A percentile compares a stretch with the other conserved stretches of the same genome.
Conservation (phyloP, 2,113 vertebrate species). For the Vulpes ferrilata region DNA sequence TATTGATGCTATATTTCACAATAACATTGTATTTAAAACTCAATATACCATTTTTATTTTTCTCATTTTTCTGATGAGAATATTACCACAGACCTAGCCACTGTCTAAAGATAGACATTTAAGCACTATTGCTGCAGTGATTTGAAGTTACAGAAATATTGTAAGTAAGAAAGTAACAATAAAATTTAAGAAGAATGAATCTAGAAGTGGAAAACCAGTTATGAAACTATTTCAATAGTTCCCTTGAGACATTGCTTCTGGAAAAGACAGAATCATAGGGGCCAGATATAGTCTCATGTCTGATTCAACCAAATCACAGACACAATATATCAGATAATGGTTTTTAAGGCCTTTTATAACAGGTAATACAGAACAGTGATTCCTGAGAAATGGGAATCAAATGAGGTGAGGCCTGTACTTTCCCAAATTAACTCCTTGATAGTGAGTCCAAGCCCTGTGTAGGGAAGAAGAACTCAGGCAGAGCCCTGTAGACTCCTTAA, state of each 20-base stretch:
- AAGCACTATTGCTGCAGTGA: not conserved
- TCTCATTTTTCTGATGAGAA: not conserved
- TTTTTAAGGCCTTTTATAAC: not conserved
- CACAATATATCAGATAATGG: not conserved
- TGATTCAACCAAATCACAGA: not conserved
- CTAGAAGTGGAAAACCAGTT: not conserved
- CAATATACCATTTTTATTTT: constrained; percentile 2
- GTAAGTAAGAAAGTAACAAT: constrained; percentile 12
- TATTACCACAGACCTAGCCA: not conserved
- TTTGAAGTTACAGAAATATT: not conserved
- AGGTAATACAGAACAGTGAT: not conserved
- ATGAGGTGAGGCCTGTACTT: not conserved
- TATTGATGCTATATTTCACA: not conserved
- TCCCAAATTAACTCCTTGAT: not conserved
- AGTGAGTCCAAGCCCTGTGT: not conserved
- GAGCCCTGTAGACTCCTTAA: not conserved
- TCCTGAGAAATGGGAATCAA: not conserved
- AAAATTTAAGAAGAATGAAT: not conserved
- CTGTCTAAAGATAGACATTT: not conserved
- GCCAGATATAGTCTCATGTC: not conserved
- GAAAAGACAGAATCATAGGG: not conserved
- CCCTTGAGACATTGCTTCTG: not conserved
- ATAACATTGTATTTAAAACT: constrained; percentile 8
- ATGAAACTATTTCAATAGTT: not conserved
- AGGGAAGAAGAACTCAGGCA: not conserved